phyloP scores from a whole-genome alignment of 2,888 invertebrate species.

The Melieria crassipennis region DNA sequence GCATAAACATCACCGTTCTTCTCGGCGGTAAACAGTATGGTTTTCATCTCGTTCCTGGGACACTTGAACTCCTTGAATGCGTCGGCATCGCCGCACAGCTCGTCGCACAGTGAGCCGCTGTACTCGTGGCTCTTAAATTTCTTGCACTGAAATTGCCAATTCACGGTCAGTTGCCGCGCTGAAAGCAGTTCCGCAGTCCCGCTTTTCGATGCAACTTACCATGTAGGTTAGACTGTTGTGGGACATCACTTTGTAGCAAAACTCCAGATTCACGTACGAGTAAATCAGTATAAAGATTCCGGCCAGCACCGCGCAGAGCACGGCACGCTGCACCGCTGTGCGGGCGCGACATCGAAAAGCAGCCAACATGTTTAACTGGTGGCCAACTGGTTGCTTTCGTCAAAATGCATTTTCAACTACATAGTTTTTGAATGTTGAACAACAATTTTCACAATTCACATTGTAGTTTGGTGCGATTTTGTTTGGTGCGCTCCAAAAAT shows the following conservation, averaged over 20 bases:
- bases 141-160: conserved; percentile 50
- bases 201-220: conserved; percentile 47
- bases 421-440: too few relatives aligned
- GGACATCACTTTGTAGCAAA: conserved; percentile 62
- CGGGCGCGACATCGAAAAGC: conserved; percentile 60
- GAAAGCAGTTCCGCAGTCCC: too few relatives aligned
- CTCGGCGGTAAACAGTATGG: conserved; percentile 61
- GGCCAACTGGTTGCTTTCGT: too few relatives aligned
- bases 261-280: conserved; percentile 61
- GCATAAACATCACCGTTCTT: conserved; percentile 62
- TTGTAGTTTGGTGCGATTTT: too few relatives aligned
- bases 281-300: conserved; percentile 55
- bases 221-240: conserved; percentile 59
- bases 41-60: conserved; percentile 58
- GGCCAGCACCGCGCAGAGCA: conserved; percentile 55
- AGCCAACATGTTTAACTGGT: conserved; percentile 53
- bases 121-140: conserved; percentile 58
- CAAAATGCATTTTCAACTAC: too few relatives aligned
- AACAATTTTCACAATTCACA: too few relatives aligned
- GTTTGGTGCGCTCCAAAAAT: too few relatives aligned
- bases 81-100: conserved; percentile 54
- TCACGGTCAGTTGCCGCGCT: too few relatives aligned
- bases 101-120: conserved; percentile 62
- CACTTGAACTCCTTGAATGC: conserved; percentile 62
- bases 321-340: conserved; percentile 56